Evolutionary conservation across 1,140 invertebrate species (phyloP), one percentile per base, ranked within the genome.

Genomic region (Temnothorax longispinosus): DNA sequence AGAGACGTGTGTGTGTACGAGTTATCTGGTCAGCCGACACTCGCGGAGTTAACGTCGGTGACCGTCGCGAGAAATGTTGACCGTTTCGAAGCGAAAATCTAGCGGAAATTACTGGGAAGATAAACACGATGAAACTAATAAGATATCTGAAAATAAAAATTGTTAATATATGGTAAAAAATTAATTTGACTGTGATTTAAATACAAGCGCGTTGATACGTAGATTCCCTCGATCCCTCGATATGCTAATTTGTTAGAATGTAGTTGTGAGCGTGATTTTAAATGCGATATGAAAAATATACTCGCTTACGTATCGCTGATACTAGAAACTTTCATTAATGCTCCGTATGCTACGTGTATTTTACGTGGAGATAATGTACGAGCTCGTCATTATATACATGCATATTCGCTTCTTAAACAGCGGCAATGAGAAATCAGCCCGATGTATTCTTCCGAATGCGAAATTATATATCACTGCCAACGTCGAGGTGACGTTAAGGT

Each of bases 1-100:
- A 72, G 38, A 8, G 15, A 69, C 27, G 27, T 32, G 62, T 52
- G 62, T 52, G 62, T 81, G 54, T 81, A 81, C 27, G 15, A 71
- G 18, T 47, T 60, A 58, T 74, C 52, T 72, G 6, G 18, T 72
- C 18, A 74, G 32, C 13, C 41, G 65, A 81, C 15, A 81, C 8
- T 74, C 52, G 18, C 50, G 8, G 8, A 71, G 1, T 41, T 13
- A 27, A 58, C 27, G 27, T 27, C 27, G 38, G 13, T 10, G 11
- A 27, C 38, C 38, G 38, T 81, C 52, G 67, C 21, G n/a, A 65
- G 13, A 13, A 47, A 47, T 13, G 32, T 35, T 3, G 27, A 50
- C 10, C 8, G 8, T 21, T 58, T 56, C 50, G 2, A 56, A 7
- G 5, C 18, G 10, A 67, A 52, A 38, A 21, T 75, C 35, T 11